Evolutionary conservation across 1,140 invertebrate species (phyloP).

Genomic region (Chrysomallon squamiferum): DNA sequence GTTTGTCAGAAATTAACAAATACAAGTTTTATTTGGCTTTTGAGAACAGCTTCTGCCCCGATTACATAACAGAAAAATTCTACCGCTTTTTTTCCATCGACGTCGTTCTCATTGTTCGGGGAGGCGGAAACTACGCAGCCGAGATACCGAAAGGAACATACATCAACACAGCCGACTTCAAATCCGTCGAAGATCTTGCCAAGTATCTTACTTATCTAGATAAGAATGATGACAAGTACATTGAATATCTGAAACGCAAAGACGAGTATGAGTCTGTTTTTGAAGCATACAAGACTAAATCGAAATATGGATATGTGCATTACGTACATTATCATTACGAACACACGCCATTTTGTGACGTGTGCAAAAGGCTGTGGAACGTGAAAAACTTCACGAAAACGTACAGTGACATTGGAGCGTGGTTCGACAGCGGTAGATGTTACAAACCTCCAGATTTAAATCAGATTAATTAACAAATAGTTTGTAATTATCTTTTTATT

Average conservation of each 20-base stretch:
- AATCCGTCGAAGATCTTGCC: conserved; percentile 16
- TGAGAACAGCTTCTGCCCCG: conserved; percentile 81
- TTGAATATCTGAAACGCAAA: conserved; percentile 8
- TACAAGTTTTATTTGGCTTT: conserved; percentile 59
- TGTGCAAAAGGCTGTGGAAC: conserved; percentile 4
- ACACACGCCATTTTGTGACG: not conserved
- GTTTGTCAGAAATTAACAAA: not conserved
- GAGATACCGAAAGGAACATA: conserved; percentile 6
- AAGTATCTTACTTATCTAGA: conserved; percentile 3
- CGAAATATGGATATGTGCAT: not conserved
- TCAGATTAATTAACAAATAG: too few species aligned
- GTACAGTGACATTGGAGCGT: not conserved
- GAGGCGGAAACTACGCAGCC: not conserved
- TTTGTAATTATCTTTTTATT: too few species aligned
- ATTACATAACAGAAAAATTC: conserved; percentile 97
- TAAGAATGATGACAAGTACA: conserved; percentile 5
- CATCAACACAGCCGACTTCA: conserved; percentile 20
- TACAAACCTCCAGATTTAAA: not conserved
- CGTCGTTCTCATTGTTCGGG: not conserved
- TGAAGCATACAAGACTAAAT: not conserved
- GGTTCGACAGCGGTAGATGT: not conserved
- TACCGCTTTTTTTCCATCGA: conserved; percentile 64
- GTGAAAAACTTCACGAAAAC: not conserved
- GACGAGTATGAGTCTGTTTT: conserved; percentile 2
- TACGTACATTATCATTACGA: not conserved